phyloP scores from a whole-genome alignment of 2,888 invertebrate genomes.

The Lydus trimaculatus region DNA sequence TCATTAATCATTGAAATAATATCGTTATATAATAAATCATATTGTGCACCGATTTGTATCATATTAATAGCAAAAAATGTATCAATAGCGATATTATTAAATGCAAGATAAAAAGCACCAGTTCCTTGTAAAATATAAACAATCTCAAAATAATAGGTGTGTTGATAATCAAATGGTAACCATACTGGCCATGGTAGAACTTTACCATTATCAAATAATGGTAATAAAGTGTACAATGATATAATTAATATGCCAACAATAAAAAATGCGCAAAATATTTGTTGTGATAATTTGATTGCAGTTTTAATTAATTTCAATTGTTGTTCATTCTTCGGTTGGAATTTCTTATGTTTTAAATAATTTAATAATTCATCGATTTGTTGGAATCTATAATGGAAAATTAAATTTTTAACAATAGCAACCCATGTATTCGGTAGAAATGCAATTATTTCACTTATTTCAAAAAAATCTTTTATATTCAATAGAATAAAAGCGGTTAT shows the following conservation, averaged over 20 bases:
- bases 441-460: neutral
- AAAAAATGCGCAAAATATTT: conserved; percentile 13
- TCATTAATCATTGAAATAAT: conserved; percentile 9
- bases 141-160: neutral
- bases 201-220: conserved; percentile 5
- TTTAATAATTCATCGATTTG: neutral
- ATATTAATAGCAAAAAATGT: conserved; percentile 22
- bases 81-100: conserved; percentile 18
- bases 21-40: conserved; percentile 18
- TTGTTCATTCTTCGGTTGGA: conserved; percentile 14
- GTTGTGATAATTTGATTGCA: conserved; percentile 12
- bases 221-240: neutral
- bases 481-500: too few species aligned
- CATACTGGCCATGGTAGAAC: conserved; percentile 10
- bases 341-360: conserved; percentile 12
- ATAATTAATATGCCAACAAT: neutral
- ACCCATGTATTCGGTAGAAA: neutral
- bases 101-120: conserved; percentile 14
- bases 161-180: neutral
- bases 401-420: neutral
- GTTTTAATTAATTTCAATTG: conserved; percentile 11
- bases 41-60: conserved; percentile 26
- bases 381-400: neutral
- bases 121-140: conserved; percentile 8
- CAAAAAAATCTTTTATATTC: too few species aligned